A percentile compares a stretch with the other conserved stretches of the same genome.
Evolutionary conservation across 2,888 invertebrate genomes (phyloP).

Genomic region (Orthosia gothica): DNA sequence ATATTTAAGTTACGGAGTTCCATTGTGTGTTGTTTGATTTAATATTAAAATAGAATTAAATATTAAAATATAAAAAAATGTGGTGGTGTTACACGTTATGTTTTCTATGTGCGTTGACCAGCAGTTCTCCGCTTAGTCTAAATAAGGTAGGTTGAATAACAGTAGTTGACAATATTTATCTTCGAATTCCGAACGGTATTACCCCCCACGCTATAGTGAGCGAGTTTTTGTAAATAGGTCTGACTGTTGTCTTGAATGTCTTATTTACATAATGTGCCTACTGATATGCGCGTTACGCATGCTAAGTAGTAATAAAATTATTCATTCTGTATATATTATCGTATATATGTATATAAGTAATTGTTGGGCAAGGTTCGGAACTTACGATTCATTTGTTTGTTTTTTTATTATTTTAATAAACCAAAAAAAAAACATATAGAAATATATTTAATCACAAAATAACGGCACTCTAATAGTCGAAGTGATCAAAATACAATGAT

Average conservation of each 20-base stretch:
- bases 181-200: conserved; percentile 45
- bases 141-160: conserved; percentile 80
- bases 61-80: conserved; percentile 68
- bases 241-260: conserved; percentile 1
- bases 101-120: conserved; percentile 75
- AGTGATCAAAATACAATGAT: too few relatives aligned
- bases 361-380: conserved; percentile 21
- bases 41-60: too few relatives aligned
- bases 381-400: not conserved
- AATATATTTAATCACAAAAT: too few relatives aligned
- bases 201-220: conserved; percentile 34
- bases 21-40: conserved; percentile 44
- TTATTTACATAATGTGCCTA: conserved; percentile 47
- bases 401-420: not conserved
- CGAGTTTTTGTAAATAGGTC: conserved; percentile 42
- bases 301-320: conserved; percentile 44
- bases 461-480: too few relatives aligned
- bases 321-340: conserved; percentile 30
- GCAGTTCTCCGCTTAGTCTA: conserved; percentile 67
- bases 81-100: conserved; percentile 76
- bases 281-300: conserved; percentile 32
- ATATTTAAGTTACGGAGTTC: conserved; percentile 55
- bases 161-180: conserved; percentile 63
- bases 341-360: conserved; percentile 4
- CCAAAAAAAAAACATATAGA: not conserved